A percentile compares a stretch with the other conserved stretches of the same genome.
Evolutionary conservation across 2,888 invertebrate species (phyloP).

Genomic region (Latrodectus hesperus): DNA sequence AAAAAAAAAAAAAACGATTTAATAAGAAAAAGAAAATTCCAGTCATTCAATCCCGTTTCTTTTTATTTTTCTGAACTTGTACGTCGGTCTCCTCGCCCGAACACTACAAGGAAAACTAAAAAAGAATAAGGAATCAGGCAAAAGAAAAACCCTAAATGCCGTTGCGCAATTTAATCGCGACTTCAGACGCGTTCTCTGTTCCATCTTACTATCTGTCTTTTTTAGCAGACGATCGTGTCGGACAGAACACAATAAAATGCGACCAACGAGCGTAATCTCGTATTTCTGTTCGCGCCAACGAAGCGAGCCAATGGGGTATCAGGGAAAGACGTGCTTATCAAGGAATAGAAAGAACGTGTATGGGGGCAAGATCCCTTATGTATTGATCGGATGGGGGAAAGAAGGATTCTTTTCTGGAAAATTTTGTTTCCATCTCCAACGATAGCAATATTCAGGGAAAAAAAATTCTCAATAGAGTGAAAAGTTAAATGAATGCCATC

Average conservation of each 20-base stretch:
- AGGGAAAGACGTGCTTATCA: conserved; percentile 66
- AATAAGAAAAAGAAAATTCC: conserved; percentile 20
- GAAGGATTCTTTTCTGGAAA: background rate
- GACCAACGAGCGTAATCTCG: conserved; percentile 60
- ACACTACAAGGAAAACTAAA: background rate
- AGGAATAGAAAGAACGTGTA: conserved; percentile 15
- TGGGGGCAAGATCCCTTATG: conserved; percentile 24
- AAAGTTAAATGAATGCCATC: too few relatives aligned
- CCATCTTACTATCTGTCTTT: conserved; percentile 4
- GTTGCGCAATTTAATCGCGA: conserved; percentile 64
- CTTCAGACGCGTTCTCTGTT: conserved; percentile 32
- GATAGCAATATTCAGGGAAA: too few relatives aligned
- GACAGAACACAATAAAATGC: conserved; percentile 63
- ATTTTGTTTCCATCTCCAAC: background rate
- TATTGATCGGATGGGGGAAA: conserved; percentile 40
- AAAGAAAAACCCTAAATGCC: conserved; percentile 19
- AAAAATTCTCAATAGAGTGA: too few relatives aligned
- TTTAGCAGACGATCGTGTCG: conserved; percentile 44
- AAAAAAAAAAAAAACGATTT: background rate
- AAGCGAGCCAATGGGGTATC: conserved; percentile 64
- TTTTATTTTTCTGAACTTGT: conserved; percentile 16
- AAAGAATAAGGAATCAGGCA: background rate
- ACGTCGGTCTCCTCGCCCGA: conserved; percentile 2
- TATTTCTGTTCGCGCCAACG: conserved; percentile 61
- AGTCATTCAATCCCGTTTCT: conserved; percentile 33